Evolutionary conservation across 2,888 invertebrate species (phyloP), one percentile per base, ranked within the genome.

Genomic region (Lasius fuliginosus): DNA sequence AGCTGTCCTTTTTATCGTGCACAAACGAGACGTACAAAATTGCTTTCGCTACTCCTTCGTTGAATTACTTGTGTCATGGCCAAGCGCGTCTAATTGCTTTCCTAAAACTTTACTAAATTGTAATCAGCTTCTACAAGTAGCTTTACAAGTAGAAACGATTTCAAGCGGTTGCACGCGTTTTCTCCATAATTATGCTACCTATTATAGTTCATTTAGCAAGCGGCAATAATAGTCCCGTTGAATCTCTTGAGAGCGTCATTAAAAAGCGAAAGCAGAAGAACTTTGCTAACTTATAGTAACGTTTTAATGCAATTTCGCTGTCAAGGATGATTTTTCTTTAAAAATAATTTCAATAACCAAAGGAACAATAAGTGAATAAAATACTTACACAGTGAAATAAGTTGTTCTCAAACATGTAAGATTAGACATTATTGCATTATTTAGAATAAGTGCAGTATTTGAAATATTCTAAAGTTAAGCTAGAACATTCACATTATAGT

Each of bases 51-150:
- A n/a, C 23, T 73, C 9, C 5, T 56, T 56, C 49, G n/a, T 73
- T 53, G 1, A 53, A 6, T 53, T n/a, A 53, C n/a, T 53, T 53
- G n/a, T n/a, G 8, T n/a, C n/a, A n/a, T 5, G 8, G 9, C 15
- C 49, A 33, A 42, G 46, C 42, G 67, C 15, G 3, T 27, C 23
- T 15, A 42, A 9, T 46, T 27, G 42, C 69, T n/a, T 53, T 6
- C 23, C 1, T n/a, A 23, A 62, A 30, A 18, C 12, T 27, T 46
- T 2, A 1, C 18, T 36, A 18, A 18, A 73, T 49, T 46, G 12
- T 60, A 73, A 49, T 73, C 23, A 46, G 23, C 27, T 53, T 40
- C 42, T 23, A 53, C 15, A 27, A 42, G 60, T 58, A 77, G 30
- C 40, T 23, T 23, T 23, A 23, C 23, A 23, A 23, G 23, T 23